A percentile compares a stretch with the other conserved stretches of the same genome.
phyloP scores from a whole-genome alignment of 2,113 vertebrate species.

The Halichoerus grypus region DNA sequence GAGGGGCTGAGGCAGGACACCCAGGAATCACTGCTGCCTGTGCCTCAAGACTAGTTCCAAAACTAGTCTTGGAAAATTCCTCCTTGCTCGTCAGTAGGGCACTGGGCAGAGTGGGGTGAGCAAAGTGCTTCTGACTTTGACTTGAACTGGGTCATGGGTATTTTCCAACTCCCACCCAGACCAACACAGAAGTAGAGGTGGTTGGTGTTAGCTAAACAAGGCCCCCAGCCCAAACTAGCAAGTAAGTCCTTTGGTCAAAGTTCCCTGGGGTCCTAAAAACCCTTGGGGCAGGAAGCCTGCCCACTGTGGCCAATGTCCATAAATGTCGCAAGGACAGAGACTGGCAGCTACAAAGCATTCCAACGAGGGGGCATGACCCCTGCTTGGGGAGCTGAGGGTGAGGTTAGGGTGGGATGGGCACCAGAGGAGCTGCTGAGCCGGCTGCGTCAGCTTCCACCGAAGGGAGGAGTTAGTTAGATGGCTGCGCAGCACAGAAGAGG shows the following conservation, averaged over 20 bases:
- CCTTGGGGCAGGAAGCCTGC: neutral
- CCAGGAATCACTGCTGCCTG: neutral
- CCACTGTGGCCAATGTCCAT: neutral
- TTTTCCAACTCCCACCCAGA: neutral
- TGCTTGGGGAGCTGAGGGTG: neutral
- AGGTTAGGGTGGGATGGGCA: neutral
- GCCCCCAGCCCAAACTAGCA: neutral
- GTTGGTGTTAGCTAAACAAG: neutral
- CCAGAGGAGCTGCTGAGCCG: neutral
- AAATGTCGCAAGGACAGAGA: neutral
- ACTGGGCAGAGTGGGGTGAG: neutral
- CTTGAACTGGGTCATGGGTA: neutral
- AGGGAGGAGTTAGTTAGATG: neutral
- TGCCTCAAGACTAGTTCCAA: neutral
- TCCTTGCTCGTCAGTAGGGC: neutral
- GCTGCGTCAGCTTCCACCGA: too few species aligned
- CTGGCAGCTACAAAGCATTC: neutral
- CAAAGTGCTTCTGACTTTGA: neutral
- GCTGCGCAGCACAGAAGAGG: neutral
- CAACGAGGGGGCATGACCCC: neutral
- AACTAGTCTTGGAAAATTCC: neutral
- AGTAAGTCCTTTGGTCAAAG: neutral
- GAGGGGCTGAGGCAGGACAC: neutral
- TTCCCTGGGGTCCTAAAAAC: neutral
- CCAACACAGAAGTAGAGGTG: neutral